Base-by-base conservation (phyloP, 2,888 invertebrate genomes). In the Isoperla grammatica region DNA sequence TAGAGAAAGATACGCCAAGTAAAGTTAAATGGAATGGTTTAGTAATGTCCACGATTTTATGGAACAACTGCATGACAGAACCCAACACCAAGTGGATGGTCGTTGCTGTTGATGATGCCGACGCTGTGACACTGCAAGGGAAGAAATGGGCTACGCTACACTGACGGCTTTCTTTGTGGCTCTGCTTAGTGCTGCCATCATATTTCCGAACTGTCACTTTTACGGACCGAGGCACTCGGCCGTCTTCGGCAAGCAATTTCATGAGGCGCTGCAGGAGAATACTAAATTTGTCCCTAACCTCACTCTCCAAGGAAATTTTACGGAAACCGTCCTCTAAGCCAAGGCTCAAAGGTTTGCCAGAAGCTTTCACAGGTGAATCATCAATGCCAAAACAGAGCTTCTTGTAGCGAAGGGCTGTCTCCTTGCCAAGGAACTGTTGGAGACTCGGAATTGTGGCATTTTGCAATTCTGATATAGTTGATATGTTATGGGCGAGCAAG, bases 1-100 rank as follows among this genome's bases (percentile, higher is more conserved):
- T 90, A 1, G 88, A 87, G 71, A 90, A 90, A 17, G 88, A 87
- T 69, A 90, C 76, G n/a, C 90, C 90, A 61, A 90, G 78, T 57
- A 90, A 75, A 0, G 89, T 90, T 68, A 90, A 83, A 74, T 88
- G 88, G 75, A 88, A 90, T 64, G 87, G 86, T 75, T 85, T 84
- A n/a, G 61, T 56, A 29, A 61, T 60, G 46, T 67, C 60, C 8
- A 68, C 63, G 57, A 69, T 65, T 60, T 67, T 67, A 42, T 64
- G 61, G 55, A 69, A 67, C 6, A 67, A 57, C 19, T 63, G 58
- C 63, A 68, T 64, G 35, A 66, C 61, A 1, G 61, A 43, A 29
- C 29, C 29, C 8, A 29, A 29, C 29, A 29, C 29, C 29, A 29
- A 6, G 29, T 29, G 29, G 29, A 29, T 29, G 8, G 29, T 29